Base-by-base conservation (phyloP, 2,113 vertebrate genomes). In the Leiothrix lutea region DNA sequence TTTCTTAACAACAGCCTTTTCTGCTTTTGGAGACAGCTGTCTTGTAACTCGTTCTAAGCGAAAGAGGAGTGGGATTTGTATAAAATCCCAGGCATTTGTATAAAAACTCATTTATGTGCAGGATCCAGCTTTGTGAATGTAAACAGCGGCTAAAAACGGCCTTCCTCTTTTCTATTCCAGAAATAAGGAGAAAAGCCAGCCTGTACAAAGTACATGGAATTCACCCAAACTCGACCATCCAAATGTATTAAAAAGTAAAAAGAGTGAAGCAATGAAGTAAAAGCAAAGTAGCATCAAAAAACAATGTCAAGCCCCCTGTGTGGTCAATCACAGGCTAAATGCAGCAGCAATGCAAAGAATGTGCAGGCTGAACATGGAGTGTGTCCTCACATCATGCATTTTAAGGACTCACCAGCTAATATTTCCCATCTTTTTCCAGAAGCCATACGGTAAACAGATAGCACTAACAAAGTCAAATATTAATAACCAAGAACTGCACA, bases 381-480 rank as follows among this genome's bases (percentile, higher is more conserved):
- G 92, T 47, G 45, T 93, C 80, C 84, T 53, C 82, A 82, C 47
- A 60, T 69, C 4, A 2, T 58, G 84, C 81, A 94, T 97, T 97
- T 97, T 95, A 94, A 97, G 91, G 83, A 91, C 73, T 93, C 90
- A n/a, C 61, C 89, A 96, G 90, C 72, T 86, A 93, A 96, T 97
- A 97, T 95, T 97, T 96, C 96, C 95, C 56, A 94, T 91, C 81
- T 94, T 92, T 94, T 93, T 91, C 86, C 86, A 80, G 96, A 97
- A 98, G 98, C 95, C 98, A 98, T 98, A 98, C 96, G 96, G 98
- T 98, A 98, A 98, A 98, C 97, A 98, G 92, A 97, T 97, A 98
- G 97, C 95, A 98, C 98, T 98, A 98, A 98, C 98, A 98, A 98
- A 98, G 98, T 98, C 98, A 98, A 98, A 98, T 98, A 98, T 98